Percentiles rank a stretch among this genome's conserved stretches.
Conservation (phyloP, 2,797 vertebrate species). For the Pteronotus mesoamericanus region DNA sequence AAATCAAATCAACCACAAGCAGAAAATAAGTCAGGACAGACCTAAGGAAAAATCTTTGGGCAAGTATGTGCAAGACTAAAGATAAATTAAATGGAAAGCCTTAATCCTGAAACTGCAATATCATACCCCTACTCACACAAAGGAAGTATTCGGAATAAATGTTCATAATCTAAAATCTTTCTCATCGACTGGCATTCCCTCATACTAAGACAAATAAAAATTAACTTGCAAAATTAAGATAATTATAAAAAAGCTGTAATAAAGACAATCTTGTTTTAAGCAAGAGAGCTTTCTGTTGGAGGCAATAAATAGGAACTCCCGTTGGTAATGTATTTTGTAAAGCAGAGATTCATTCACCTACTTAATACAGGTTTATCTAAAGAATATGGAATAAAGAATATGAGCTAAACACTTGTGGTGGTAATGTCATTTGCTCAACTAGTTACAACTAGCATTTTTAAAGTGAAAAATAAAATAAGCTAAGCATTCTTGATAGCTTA, state of each 20-base stretch:
- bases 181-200: neutral
- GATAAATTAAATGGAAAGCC: neutral
- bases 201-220: neutral
- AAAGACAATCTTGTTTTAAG: slow-evolving; percentile 28
- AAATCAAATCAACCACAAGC: slow-evolving; percentile 6
- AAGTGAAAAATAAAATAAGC: slow-evolving; percentile 34
- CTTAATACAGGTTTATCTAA: neutral
- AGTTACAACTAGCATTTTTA: neutral
- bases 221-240: slow-evolving; percentile 10
- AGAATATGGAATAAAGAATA: slow-evolving; percentile 26
- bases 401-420: slow-evolving; percentile 26
- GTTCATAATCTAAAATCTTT: slow-evolving; percentile 19
- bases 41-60: neutral
- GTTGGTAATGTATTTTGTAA: neutral
- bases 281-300: neutral
- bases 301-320: neutral
- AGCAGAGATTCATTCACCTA: neutral
- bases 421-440: slow-evolving; percentile 10
- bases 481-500: slow-evolving; percentile 76
- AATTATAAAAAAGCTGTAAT: neutral
- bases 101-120: neutral
- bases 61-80: neutral
- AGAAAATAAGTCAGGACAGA: neutral
- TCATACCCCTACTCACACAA: neutral
- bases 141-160: neutral